Evolutionary conservation across 2,888 invertebrate species (phyloP), one percentile per base, ranked within the genome.

Genomic region (Diachrysia chrysitis): DNA sequence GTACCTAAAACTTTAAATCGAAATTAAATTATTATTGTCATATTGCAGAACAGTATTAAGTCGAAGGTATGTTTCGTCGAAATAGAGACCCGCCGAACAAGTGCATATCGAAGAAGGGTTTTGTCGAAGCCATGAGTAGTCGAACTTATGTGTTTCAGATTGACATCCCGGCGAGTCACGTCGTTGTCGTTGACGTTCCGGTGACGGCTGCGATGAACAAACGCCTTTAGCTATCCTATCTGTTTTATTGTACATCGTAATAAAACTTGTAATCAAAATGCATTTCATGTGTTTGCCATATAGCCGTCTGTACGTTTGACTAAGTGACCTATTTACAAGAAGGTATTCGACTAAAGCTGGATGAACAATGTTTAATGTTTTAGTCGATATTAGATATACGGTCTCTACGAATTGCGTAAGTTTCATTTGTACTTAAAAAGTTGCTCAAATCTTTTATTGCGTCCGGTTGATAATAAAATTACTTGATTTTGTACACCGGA

Each of bases 361-460:
- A 54, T 25, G n/a, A 56, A 58, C 29, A 48, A 32, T 57, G 16
- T 63, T 59, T 10, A 16, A 12, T 46, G 12, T 32, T 55, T 59
- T 42, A 67, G 19, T 62, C 19, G 54, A 62, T 60, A 55, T 51
- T 60, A 42, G 16, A 10, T 21, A 58, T 21, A 51, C 67, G 7
- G 10, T 48, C 17, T 29, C 37, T 29, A n/a, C 17, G 48, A 35
- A 63, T 73, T 73, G 58, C 37, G 74, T 60, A 78, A 78, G 66
- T 73, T 37, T 57, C 46, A 51, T 58, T 59, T 56, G 48, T 19
- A 48, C 48, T 48, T 51, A 16, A 5, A 37, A 53, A 68, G 62
- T 69, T 67, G 23, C 73, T 59, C 63, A 62, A 66, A 21, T 58
- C 74, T 77, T 76, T 69, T 56, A 55, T 66, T 69, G 55, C 67